phyloP scores from a whole-genome alignment of 2,888 invertebrate species.

The Tachina grossa region DNA sequence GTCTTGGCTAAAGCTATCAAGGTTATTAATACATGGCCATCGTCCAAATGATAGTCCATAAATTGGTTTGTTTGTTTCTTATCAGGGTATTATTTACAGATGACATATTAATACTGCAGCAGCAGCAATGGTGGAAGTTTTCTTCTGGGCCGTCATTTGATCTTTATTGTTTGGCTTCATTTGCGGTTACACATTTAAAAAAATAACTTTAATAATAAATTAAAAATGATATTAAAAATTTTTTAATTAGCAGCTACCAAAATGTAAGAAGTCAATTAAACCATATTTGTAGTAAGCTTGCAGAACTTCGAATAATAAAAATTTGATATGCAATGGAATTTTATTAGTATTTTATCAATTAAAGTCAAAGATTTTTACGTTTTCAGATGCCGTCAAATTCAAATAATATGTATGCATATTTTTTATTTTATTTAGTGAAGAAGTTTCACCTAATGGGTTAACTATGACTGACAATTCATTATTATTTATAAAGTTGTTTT shows the following conservation, averaged over 20 bases:
- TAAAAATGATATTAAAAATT: not conserved
- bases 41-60: slow-evolving; percentile 31
- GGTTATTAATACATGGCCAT: slow-evolving; percentile 60
- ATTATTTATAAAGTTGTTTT: not conserved
- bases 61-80: slow-evolving; percentile 33
- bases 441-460: slow-evolving; percentile 14
- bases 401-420: no score
- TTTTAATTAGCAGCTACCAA: not conserved
- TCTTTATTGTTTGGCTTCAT: slow-evolving; percentile 66
- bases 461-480: slow-evolving; percentile 12
- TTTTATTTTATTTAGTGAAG: no score
- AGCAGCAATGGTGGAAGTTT: slow-evolving; percentile 34
- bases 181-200: slow-evolving; percentile 55
- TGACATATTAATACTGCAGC: slow-evolving; percentile 67
- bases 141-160: slow-evolving; percentile 39
- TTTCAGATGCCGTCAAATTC: no score
- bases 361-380: no score
- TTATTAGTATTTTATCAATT: no score
- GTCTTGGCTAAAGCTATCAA: slow-evolving; percentile 58
- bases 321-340: no score
- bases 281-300: not conserved
- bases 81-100: slow-evolving; percentile 68
- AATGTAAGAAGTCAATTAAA: slow-evolving; percentile 16
- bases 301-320: not conserved
- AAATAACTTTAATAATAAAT: not conserved